These are phyloP conservation scores for Melanaphis sacchari DNA, from an alignment of 1,140 invertebrate genomes.

Conservation along the genomic window DNA sequence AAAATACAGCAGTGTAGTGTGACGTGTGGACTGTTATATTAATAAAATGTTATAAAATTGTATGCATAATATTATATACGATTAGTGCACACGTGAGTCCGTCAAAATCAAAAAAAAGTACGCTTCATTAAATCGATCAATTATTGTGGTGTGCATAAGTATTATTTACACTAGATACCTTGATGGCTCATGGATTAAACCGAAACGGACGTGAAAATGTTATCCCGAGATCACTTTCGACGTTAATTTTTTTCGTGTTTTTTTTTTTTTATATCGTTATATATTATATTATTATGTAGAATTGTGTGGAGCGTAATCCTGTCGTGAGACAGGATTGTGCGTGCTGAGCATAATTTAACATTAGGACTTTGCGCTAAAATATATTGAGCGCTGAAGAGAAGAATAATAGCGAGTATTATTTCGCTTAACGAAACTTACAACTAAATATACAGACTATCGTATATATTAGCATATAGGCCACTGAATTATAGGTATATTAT, in stretches of 20 bases:
- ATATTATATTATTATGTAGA: background rate
- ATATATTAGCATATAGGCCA: too few relatives aligned
- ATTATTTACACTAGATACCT: background rate
- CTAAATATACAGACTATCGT: too few relatives aligned
- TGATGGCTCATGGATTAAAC: background rate
- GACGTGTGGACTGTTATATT: background rate
- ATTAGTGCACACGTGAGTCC: background rate
- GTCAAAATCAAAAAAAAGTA: slow-evolving; percentile 27
- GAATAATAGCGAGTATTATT: too few relatives aligned
- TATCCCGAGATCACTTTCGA: too few relatives aligned
- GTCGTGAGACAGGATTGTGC: too few relatives aligned
- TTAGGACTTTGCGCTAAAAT: too few relatives aligned
- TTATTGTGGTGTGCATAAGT: background rate
- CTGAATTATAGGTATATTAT: too few relatives aligned
- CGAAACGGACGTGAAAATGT: background rate
- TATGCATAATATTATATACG: background rate
- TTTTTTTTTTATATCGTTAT: background rate
- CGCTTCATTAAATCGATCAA: background rate
- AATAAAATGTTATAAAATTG: background rate
- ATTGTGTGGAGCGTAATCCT: too few relatives aligned
- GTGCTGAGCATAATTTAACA: too few relatives aligned
- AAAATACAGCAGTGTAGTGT: background rate
- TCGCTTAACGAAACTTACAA: too few relatives aligned
- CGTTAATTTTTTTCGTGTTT: background rate
- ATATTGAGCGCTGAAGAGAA: too few relatives aligned